Evolutionary conservation across 2,888 invertebrate genomes (phyloP), one percentile per base, ranked within the genome.

Genomic region (Epinotia nisella): DNA sequence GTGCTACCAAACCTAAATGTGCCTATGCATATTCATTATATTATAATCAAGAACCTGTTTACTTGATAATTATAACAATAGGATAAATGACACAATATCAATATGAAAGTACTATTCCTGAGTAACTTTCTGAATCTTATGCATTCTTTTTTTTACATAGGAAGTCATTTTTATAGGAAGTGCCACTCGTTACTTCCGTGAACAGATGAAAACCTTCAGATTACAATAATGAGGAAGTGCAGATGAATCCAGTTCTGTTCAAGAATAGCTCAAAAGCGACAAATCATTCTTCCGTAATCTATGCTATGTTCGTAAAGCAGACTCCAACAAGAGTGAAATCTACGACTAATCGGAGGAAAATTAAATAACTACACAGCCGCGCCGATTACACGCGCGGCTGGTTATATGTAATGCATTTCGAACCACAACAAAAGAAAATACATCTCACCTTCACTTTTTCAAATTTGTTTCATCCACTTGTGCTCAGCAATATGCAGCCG

Each of bases 391-490:
- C 77, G 78, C 78, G 79, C 77, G 74, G 77, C 71, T 71, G 66
- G 21, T 53, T 67, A 64, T 71, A n/a, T n/a, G n/a, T n/a, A 68
- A 67, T 71, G 61, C 66, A 67, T 39, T 62, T 51, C 81, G 79
- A 85, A 76, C 66, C 70, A 76, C 74, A 80, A 89, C 87, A 89
- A 88, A 89, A 89, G 86, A 87, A 85, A 83, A 83, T 68, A 64
- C 78, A 67, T 75, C 76, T 81, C 77, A 90, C 90, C 90, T 90
- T 88, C 83, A 84, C 85, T 87, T 82, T 83, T 78, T 81, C 79
- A 79, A 88, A 88, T 87, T 81, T 86, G 89, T 86, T 83, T 82
- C 91, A 92, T 90, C 87, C 89, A 89, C 84, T 79, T 76, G 77
- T 74, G 71, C 58, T 53, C 62, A 64, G 49, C 51, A 13, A 61